These are phyloP conservation scores for Ciconia stormi DNA, from an alignment of 2,113 vertebrate genomes.

Conservation along the genomic window DNA sequence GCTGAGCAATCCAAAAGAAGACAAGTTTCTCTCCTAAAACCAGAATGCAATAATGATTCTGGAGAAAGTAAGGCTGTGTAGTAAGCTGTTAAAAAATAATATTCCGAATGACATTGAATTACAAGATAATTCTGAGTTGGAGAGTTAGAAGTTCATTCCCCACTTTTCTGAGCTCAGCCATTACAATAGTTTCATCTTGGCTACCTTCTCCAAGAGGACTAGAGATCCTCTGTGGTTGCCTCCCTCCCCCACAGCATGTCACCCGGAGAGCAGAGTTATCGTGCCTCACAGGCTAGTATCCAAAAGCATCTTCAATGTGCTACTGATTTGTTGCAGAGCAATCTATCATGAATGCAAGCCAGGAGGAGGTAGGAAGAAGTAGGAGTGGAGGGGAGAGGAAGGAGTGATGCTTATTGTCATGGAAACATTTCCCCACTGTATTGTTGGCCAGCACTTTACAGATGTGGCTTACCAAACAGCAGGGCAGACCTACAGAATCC, in stretches of 20 bases:
- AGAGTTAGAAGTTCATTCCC: background rate
- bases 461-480: background rate
- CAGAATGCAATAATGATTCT: background rate
- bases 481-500: background rate
- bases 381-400: background rate
- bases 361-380: background rate
- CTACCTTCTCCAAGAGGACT: background rate
- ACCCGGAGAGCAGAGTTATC: background rate
- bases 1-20: conserved; percentile 4
- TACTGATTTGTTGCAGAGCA: background rate
- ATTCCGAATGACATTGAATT: background rate
- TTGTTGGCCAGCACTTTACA: background rate
- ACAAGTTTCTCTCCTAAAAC: background rate
- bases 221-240: background rate
- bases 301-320: background rate
- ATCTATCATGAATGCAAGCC: background rate
- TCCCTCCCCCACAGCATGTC: background rate
- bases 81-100: background rate
- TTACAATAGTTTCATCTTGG: background rate
- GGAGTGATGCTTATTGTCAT: conserved; percentile 3
- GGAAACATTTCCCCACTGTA: background rate
- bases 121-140: background rate
- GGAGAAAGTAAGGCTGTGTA: background rate
- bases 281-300: background rate
- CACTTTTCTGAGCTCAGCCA: background rate